Evolutionary conservation across 2,113 vertebrate genomes (phyloP), one percentile per base, ranked within the genome.

Genomic region (Colistium nudipinnis): DNA sequence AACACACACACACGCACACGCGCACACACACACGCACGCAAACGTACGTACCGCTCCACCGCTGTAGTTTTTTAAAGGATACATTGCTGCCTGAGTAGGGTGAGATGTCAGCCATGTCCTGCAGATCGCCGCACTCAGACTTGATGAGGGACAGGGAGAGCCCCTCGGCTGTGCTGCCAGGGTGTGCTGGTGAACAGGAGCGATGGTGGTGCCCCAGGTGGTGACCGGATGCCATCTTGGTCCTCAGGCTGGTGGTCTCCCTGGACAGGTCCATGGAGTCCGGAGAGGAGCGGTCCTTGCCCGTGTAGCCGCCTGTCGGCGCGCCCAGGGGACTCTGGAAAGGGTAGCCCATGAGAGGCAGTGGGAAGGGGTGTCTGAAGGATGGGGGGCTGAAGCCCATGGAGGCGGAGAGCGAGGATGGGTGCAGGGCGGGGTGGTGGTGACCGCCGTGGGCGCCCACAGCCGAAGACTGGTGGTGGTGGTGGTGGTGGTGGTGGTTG

Each of bases 41-140:
- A n/a, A n/a, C n/a, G n/a, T n/a, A n/a, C n/a, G n/a, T n/a, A n/a
- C n/a, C n/a, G n/a, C n/a, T 22, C 30, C 17, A 60, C 7, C 24
- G 16, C 20, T 28, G 22, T 28, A 3, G 22, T 30, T 53, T 47
- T 17, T 52, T 3, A 95, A 99, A 99, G 98, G 98, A 99, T 99
- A 99, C 97, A 91, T 97, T 97, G 95, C 95, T 97, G 93, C 96
- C 95, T 77, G 98, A 96, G 90, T 98, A 98, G 77, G 96, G 96
- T 4, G 97, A 99, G 91, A 98, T 98, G 89, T 98, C 98, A 0
- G 96, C 94, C 96, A 98, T 98, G 91, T 99, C 98, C 92, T 98
- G 97, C 68, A 99, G 95, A 82, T 99, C 98, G 0, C 96, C 93
- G 7, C 97, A 99, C 91, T 99, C 98, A 0, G 97, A 98, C 88